Percentiles rank a stretch among this genome's conserved stretches.
Evolutionary conservation across 2,888 invertebrate species (phyloP).

Genomic region (Schizaphis graminum): DNA sequence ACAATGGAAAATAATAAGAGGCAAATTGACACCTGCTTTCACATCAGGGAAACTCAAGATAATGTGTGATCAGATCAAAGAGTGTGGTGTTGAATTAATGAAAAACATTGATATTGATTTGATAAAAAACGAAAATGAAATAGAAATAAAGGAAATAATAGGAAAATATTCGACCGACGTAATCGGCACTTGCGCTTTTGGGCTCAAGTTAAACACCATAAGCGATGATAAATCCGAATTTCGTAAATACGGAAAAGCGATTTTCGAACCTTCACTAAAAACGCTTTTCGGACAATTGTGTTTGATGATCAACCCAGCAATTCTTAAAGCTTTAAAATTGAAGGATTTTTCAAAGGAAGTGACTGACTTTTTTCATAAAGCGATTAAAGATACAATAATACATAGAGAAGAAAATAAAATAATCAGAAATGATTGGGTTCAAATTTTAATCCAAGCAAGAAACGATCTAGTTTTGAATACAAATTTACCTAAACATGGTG

Average conservation of each 20-base stretch:
- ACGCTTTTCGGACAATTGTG: background rate
- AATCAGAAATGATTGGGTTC: background rate
- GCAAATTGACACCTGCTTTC: too few species aligned
- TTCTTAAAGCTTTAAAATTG: background rate
- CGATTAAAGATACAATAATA: too few species aligned
- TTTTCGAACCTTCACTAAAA: background rate
- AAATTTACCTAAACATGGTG: background rate
- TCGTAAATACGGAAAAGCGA: background rate
- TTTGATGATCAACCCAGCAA: background rate
- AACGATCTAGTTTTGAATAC: background rate
- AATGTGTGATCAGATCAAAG: too few species aligned
- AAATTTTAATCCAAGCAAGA: background rate
- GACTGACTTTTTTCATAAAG: background rate
- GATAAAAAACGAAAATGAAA: conserved; percentile 71
- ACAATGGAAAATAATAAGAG: too few species aligned
- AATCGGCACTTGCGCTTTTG: conserved; percentile 73
- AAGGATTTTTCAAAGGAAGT: background rate
- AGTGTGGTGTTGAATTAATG: too few species aligned
- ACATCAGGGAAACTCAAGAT: too few species aligned
- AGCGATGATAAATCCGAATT: background rate
- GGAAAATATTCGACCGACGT: conserved; percentile 68
- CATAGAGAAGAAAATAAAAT: background rate
- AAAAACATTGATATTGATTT: too few species aligned
- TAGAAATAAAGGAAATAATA: conserved; percentile 69
- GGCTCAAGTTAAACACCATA: conserved; percentile 70